phyloP scores from a whole-genome alignment of 1,140 invertebrate species.

The Lepidostoma basale region DNA sequence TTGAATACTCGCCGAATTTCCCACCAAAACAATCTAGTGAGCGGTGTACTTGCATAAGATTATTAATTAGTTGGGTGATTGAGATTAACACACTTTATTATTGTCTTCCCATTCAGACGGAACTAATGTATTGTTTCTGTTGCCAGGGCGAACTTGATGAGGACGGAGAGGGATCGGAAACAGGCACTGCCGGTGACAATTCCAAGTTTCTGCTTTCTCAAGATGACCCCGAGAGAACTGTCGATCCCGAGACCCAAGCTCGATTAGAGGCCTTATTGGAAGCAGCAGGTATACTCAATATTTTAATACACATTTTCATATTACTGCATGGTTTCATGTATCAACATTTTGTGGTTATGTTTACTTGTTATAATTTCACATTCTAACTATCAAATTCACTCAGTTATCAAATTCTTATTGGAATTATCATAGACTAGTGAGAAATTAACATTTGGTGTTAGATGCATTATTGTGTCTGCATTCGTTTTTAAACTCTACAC shows the following conservation, averaged over 20 bases:
- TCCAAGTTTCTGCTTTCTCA: constrained; percentile 78
- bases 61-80: too few relatives aligned
- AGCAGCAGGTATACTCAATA: constrained; percentile 73
- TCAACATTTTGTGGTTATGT: background rate
- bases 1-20: too few relatives aligned
- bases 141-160: constrained; percentile 66
- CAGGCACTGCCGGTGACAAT: constrained; percentile 74
- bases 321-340: constrained; percentile 7
- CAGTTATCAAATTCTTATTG: too few relatives aligned
- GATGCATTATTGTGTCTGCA: too few relatives aligned
- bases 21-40: too few relatives aligned
- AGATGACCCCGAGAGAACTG: constrained; percentile 77
- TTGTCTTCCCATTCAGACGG: background rate
- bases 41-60: too few relatives aligned
- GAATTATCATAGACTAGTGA: too few relatives aligned
- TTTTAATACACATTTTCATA: constrained; percentile 38
- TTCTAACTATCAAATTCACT: too few relatives aligned
- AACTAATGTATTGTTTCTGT: background rate
- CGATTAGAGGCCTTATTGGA: constrained; percentile 86
- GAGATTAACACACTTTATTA: background rate
- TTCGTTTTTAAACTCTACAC: too few relatives aligned
- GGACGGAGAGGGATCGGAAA: constrained; percentile 71
- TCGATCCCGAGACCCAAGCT: constrained; percentile 89
- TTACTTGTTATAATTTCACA: too few relatives aligned
- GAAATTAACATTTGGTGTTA: too few relatives aligned